A percentile compares a stretch with the other conserved stretches of the same genome.
These are phyloP conservation scores for Acleris holmiana DNA, from an alignment of 2,888 invertebrate genomes.

Conservation along the genomic window DNA sequence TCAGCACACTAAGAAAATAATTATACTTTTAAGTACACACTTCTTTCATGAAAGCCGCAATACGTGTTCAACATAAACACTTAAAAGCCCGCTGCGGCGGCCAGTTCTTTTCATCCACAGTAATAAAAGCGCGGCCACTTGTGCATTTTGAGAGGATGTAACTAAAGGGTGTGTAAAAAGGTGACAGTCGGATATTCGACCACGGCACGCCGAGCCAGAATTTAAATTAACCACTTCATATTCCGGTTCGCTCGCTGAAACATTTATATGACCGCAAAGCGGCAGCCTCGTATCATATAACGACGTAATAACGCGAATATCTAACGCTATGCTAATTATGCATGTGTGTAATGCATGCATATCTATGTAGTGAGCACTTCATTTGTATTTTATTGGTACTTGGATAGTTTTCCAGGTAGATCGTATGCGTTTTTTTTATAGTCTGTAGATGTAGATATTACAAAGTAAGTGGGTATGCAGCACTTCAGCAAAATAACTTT, in stretches of 20 bases:
- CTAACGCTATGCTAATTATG: conserved; percentile 30
- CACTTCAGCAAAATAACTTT: too few species aligned
- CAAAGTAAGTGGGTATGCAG: too few species aligned
- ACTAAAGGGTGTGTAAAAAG: conserved; percentile 46
- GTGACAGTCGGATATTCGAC: conserved; percentile 37
- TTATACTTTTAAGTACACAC: too few species aligned
- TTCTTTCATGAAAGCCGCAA: not conserved
- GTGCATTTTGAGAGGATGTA: conserved; percentile 44
- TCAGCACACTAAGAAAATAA: too few species aligned
- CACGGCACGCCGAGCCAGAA: conserved; percentile 54
- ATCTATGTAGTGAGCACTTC: too few species aligned
- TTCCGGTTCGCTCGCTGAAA: conserved; percentile 65
- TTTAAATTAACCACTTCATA: conserved; percentile 79
- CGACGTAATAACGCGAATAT: conserved; percentile 34
- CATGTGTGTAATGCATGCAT: not conserved
- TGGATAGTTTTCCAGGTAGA: too few species aligned
- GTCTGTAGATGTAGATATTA: too few species aligned
- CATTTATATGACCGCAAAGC: conserved; percentile 63
- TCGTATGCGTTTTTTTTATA: too few species aligned
- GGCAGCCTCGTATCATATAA: conserved; percentile 42
- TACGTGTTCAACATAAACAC: not conserved
- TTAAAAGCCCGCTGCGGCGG: not conserved
- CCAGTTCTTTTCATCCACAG: conserved; percentile 34
- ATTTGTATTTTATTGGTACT: too few species aligned
- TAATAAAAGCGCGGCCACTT: conserved; percentile 39